Percentiles rank a stretch among this genome's conserved stretches.
phyloP scores from a whole-genome alignment of 2,113 vertebrate species.

The Notarius lentiginosus region DNA sequence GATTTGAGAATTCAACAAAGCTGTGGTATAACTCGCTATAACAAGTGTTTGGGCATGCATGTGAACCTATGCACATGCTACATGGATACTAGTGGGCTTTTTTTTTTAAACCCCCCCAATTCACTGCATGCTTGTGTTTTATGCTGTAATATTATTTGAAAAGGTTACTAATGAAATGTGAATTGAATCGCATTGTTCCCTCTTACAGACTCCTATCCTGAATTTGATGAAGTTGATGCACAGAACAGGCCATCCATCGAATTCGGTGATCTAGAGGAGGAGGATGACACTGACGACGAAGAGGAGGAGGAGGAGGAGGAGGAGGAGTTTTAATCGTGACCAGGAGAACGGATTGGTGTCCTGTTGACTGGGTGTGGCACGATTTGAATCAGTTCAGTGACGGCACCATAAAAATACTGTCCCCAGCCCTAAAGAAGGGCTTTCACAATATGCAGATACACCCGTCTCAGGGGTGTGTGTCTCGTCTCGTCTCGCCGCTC shows the following conservation, averaged over 20 bases:
- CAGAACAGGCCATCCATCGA: constrained; percentile 77
- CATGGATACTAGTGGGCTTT: background rate
- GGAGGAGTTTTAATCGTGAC: constrained; percentile 64
- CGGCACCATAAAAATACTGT: constrained; percentile 22
- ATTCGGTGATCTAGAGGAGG: constrained; percentile 76
- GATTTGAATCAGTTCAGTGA: background rate
- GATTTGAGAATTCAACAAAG: background rate
- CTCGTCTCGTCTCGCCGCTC: background rate
- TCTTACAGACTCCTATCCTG: constrained; percentile 80
- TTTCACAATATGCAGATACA: constrained; percentile 48
- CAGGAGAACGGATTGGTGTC: background rate
- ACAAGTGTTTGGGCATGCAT: background rate
- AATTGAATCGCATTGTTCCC: background rate
- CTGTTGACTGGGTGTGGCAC: background rate
- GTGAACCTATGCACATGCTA: background rate
- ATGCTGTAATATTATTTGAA: too few species aligned
- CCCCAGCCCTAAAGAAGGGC: constrained; percentile 32
- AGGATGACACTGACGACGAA: constrained; percentile 58
- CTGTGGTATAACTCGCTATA: background rate
- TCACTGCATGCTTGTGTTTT: background rate
- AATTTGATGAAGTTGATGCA: constrained; percentile 78
- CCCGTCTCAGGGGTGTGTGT: constrained; percentile 19
- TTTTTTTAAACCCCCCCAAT: too few species aligned
- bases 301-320: constrained; percentile 73
- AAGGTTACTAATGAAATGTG: background rate